Conservation (phyloP, 1,140 invertebrate genomes). For the Procambarus virginalis region DNA sequence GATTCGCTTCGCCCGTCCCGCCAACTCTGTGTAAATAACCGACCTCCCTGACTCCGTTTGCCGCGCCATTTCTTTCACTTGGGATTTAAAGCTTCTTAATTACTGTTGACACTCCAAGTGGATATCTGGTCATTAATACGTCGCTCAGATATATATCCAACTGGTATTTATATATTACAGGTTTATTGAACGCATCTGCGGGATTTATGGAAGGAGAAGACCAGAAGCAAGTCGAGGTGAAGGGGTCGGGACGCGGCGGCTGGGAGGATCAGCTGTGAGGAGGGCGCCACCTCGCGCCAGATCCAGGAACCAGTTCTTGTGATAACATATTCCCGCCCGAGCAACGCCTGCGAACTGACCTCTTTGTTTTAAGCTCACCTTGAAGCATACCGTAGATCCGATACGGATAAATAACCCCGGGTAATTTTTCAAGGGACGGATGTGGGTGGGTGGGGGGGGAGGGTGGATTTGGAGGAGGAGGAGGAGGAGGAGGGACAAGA, state of each 20-base stretch:
- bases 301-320: conserved; percentile 1
- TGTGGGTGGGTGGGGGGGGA: not conserved
- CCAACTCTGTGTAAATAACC: conserved; percentile 51
- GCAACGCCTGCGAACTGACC: conserved; percentile 31
- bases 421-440: conserved; percentile 47
- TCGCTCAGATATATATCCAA: not conserved
- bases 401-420: conserved; percentile 14
- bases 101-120: not conserved
- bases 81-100: not conserved
- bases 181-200: not conserved
- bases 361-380: conserved; percentile 47
- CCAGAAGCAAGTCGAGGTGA: not conserved
- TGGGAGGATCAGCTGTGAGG: not conserved
- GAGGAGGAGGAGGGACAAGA: too few species aligned
- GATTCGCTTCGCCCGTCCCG: conserved; percentile 51
- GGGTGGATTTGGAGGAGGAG: not conserved
- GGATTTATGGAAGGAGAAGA: not conserved
- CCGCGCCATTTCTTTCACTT: too few species aligned
- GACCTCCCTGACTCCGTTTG: not conserved
- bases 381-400: conserved; percentile 32
- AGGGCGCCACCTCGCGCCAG: conserved; percentile 18
- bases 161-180: not conserved
- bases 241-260: not conserved
- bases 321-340: conserved; percentile 40
- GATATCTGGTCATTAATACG: not conserved